Evolutionary conservation across 1,140 invertebrate genomes (phyloP).

Genomic region (Camponotus vicinus): DNA sequence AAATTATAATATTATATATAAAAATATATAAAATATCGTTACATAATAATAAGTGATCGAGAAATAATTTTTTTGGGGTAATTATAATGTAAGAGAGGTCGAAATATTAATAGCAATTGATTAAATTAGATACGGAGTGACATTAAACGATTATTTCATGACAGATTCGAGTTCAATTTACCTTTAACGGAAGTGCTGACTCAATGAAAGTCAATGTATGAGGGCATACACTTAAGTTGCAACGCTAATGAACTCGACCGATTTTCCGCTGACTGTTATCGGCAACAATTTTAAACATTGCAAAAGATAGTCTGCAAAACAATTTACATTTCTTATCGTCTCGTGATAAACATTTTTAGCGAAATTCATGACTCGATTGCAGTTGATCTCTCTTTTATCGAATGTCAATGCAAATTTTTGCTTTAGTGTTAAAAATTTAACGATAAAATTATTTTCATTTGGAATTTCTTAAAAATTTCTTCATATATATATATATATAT

Average conservation of each 20-base stretch:
- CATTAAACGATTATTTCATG: neutral
- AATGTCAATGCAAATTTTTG: neutral
- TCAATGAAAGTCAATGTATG: neutral
- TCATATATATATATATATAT: neutral
- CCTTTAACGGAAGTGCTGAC: neutral
- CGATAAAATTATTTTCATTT: slow-evolving; percentile 1
- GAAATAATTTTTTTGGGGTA: neutral
- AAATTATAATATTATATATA: neutral
- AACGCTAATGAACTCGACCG: neutral
- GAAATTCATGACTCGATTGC: neutral
- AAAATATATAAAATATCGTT: neutral
- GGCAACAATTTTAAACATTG: slow-evolving; percentile 12
- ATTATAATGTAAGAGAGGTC: neutral
- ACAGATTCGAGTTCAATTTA: neutral
- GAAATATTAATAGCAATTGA: neutral
- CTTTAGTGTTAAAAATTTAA: neutral
- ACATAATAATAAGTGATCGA: neutral
- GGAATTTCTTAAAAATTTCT: slow-evolving; percentile 1
- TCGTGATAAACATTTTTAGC: neutral
- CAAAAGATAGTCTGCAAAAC: neutral
- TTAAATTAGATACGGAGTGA: neutral
- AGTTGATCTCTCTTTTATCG: neutral
- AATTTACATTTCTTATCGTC: slow-evolving; percentile 24
- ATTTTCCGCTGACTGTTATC: neutral
- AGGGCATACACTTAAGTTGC: neutral